phyloP scores from a whole-genome alignment of 1,140 invertebrate genomes.

The Trichomalopsis sarcophagae region DNA sequence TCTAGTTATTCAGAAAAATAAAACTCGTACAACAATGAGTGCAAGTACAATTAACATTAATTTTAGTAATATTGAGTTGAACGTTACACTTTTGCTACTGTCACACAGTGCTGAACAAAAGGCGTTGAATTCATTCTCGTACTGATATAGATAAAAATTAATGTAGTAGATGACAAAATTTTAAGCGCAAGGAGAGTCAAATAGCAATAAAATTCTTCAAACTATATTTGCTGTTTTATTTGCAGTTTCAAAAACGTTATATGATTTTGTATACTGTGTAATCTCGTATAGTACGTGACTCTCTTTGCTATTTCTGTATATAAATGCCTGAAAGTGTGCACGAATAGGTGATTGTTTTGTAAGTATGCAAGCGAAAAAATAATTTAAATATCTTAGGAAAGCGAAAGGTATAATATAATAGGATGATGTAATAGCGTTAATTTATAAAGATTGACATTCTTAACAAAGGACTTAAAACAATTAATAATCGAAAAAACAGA shows the following conservation, averaged over 20 bases:
- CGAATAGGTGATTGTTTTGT: constrained; percentile 40
- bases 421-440: neutral
- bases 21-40: constrained; percentile 36
- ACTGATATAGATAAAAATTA: constrained; percentile 38
- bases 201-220: constrained; percentile 17
- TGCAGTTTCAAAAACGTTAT: neutral
- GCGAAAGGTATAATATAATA: constrained; percentile 25
- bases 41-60: constrained; percentile 56
- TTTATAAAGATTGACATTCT: constrained; percentile 29
- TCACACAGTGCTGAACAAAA: constrained; percentile 1
- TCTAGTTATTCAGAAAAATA: constrained; percentile 20
- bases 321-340: constrained; percentile 27
- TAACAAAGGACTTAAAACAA: constrained; percentile 6
- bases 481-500: constrained; percentile 6
- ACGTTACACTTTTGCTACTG: constrained; percentile 15
- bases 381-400: constrained; percentile 37
- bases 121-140: constrained; percentile 36
- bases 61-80: constrained; percentile 42
- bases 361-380: constrained; percentile 33
- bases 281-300: neutral
- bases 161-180: neutral
- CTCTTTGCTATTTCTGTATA: constrained; percentile 46
- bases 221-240: neutral
- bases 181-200: constrained; percentile 39
- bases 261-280: neutral